Evolutionary conservation across 2,113 vertebrate genomes (phyloP), one percentile per base, ranked within the genome.

Genomic region (Rhinichthys klamathensis): DNA sequence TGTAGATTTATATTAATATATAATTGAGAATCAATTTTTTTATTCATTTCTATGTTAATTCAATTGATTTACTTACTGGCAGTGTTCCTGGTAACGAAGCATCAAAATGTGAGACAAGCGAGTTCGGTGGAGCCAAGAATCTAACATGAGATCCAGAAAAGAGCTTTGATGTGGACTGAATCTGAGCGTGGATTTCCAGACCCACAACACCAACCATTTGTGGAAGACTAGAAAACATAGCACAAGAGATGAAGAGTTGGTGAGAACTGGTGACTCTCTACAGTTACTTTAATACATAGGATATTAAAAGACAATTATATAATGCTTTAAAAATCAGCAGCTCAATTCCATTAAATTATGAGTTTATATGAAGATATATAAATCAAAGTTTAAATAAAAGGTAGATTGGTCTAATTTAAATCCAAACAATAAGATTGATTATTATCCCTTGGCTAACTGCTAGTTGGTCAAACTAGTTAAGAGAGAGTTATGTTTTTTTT

Each of bases 81-180:
- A 99, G 93, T n/a, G 98, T 98, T 91, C 98, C 98, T 2, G 98
- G 98, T 82, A 99, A 93, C 44, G 98, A 98, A 23, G 97, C 97
- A 91, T 99, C 98, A 90, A 99, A 98, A 92, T 97, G 97, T 11
- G 98, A 98, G 27, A 99, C 98, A 86, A 95, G 93, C 77, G 98
- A 98, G 92, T 99, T 99, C 13, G 98, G 97, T 87, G 98, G 96
- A 72, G 97, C 95, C 46, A 92, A 93, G 95, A 98, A 99, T 80
- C 91, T 87, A 69, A 98, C 97, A 73, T 91, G 84, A 44, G 98
- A 97, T 88, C 96, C 94, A 11, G 98, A 99, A 92, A 99, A 99
- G 69, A 99, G 94, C 88, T 99, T 99, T 61, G 97, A 96, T 67
- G 93, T 96, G 86, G 97, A 98, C 84, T 95, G 95, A 88, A 99